A percentile compares a stretch with the other conserved stretches of the same genome.
These are phyloP conservation scores for Gracilinanus agilis DNA, from an alignment of 2,113 vertebrate species.

Conservation along the genomic window DNA sequence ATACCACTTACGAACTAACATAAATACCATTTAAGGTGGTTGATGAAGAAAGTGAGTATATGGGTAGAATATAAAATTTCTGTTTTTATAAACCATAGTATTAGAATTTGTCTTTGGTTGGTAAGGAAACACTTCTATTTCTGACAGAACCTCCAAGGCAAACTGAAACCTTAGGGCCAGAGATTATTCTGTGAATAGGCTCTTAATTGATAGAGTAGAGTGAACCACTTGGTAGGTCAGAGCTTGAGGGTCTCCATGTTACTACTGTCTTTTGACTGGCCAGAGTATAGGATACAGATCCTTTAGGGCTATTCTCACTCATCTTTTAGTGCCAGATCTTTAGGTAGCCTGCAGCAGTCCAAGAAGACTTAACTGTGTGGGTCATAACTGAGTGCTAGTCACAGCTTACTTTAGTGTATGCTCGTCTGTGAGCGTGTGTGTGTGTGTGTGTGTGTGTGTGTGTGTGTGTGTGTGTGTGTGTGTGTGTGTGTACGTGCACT, in stretches of 20 bases:
- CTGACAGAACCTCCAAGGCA: neutral
- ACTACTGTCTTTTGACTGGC: neutral
- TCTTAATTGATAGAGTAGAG: neutral
- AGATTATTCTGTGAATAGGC: neutral
- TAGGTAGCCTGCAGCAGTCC: neutral
- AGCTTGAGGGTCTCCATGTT: neutral
- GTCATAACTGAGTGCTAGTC: neutral
- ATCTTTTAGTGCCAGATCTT: neutral
- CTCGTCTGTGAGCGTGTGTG: neutral
- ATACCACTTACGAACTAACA: neutral
- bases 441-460: too few species aligned
- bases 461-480: too few species aligned
- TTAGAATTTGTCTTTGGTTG: neutral
- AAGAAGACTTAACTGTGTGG: neutral
- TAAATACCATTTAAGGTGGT: neutral
- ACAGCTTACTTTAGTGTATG: neutral
- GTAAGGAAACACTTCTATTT: neutral
- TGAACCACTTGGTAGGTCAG: neutral
- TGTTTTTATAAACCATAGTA: neutral
- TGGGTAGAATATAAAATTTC: neutral
- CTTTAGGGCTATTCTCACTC: neutral
- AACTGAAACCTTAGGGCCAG: neutral
- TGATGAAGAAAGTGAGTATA: neutral
- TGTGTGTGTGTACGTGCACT: neutral
- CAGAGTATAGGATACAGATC: neutral